Evolutionary conservation across 2,113 vertebrate species (phyloP), one percentile per base, ranked within the genome.

Genomic region (Thinocorus orbignyianus): DNA sequence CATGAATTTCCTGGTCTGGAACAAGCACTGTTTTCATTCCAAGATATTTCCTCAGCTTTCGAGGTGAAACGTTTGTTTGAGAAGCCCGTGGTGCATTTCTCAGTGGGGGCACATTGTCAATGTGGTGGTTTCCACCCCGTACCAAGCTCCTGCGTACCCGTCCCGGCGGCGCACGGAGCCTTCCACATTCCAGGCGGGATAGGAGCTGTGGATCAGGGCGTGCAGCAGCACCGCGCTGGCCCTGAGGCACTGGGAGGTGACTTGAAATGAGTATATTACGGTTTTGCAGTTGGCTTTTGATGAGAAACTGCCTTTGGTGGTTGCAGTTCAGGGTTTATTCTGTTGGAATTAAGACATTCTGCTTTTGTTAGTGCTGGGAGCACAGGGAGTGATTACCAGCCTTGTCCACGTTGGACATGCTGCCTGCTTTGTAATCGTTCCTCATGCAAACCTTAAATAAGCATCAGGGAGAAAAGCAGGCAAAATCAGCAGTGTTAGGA

Each of bases 341-440:
- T 0, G 0, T 5, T 48, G 57, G 44, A 61, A 60, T 74, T 26
- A 35, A 60, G 17, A 68, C 10, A 1, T 10, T 55, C 55, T 26
- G 76, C 33, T 76, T 54, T 39, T 42, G 60, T 37, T 54, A 5
- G 17, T 11, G 42, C 19, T 76, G 74, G 58, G 84, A 62, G 13
- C 8, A 1, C 18, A 10, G 65, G 39, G 61, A 64, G 20, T 5
- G 19, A 3, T 28, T 37, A 5, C 31, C 17, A 6, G 6, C 19
- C 1, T 8, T 41, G 55, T 19, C 30, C 1, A 0, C 4, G 7
- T 11, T 20, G 1, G 54, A 26, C 9, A 1, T 1, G 5, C 33
- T 68, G 35, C 14, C 66, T 8, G n/a, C 2, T 12, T n/a, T 20
- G 9, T 25, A 4, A 2, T 58, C 7, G 14, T 24, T 13, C 22